These are phyloP conservation scores for Calycopis cecrops DNA, from an alignment of 1,140 invertebrate genomes.

Conservation along the genomic window DNA sequence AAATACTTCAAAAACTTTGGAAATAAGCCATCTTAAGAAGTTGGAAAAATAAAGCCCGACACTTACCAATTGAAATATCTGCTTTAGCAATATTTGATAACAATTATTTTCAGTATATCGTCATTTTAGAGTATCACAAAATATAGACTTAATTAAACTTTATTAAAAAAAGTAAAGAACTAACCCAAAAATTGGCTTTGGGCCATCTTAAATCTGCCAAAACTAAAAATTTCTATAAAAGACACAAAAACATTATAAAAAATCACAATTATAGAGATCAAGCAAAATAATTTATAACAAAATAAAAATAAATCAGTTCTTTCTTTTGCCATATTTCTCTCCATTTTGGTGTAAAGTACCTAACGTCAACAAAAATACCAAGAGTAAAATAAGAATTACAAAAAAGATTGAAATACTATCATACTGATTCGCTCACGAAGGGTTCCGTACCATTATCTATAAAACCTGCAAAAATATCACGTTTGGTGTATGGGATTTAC, in stretches of 20 bases:
- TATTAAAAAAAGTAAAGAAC: background rate
- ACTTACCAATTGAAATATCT: background rate
- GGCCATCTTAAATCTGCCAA: background rate
- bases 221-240: background rate
- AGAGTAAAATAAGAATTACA: constrained; percentile 19
- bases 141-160: background rate
- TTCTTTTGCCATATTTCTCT: too few relatives aligned
- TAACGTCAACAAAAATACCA: constrained; percentile 20
- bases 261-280: background rate
- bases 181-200: background rate
- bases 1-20: too few relatives aligned
- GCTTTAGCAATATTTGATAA: background rate
- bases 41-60: background rate
- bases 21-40: too few relatives aligned
- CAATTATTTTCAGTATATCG: background rate
- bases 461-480: too few relatives aligned
- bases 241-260: background rate
- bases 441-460: too few relatives aligned
- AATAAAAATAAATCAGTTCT: too few relatives aligned
- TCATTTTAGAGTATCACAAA: too few relatives aligned
- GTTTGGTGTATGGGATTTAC: too few relatives aligned
- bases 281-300: too few relatives aligned
- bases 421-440: constrained; percentile 15
- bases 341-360: too few relatives aligned
- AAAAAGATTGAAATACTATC: constrained; percentile 15